A percentile compares a stretch with the other conserved stretches of the same genome.
phyloP scores from a whole-genome alignment of 2,113 vertebrate species.

The Ceyx cyanopectus region DNA sequence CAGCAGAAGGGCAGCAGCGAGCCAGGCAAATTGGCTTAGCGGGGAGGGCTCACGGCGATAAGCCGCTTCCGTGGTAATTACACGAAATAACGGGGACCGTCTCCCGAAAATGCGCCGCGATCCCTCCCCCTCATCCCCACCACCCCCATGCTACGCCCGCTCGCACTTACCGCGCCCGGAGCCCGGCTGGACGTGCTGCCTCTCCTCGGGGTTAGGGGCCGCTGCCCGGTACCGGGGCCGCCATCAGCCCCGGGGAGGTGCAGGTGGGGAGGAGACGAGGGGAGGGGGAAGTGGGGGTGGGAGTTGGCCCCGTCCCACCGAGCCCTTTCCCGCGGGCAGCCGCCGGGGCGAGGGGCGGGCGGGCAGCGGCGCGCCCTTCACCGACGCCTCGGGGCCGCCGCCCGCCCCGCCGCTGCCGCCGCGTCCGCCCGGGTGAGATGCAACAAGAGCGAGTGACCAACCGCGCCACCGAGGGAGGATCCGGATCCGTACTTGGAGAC shows the following conservation, averaged over 20 bases:
- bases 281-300: background rate
- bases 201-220: background rate
- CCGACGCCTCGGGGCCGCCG: background rate
- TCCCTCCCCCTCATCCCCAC: background rate
- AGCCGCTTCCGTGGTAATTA: conserved; percentile 83
- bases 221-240: background rate
- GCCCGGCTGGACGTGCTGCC: background rate
- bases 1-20: conserved; percentile 74
- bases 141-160: background rate
- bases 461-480: conserved; percentile 75
- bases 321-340: background rate
- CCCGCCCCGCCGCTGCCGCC: background rate
- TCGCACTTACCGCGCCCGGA: background rate
- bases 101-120: background rate
- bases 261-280: background rate
- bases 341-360: conserved; percentile 64
- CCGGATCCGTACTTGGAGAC: conserved; percentile 73
- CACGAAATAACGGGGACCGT: conserved; percentile 70
- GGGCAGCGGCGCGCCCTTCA: background rate
- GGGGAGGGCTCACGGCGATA: conserved; percentile 70
- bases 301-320: background rate
- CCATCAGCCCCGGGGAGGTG: background rate
- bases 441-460: conserved; percentile 78
- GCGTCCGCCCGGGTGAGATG: conserved; percentile 39
- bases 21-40: conserved; percentile 79